Evolutionary conservation across 2,113 vertebrate species (phyloP).

Genomic region (Apus apus): DNA sequence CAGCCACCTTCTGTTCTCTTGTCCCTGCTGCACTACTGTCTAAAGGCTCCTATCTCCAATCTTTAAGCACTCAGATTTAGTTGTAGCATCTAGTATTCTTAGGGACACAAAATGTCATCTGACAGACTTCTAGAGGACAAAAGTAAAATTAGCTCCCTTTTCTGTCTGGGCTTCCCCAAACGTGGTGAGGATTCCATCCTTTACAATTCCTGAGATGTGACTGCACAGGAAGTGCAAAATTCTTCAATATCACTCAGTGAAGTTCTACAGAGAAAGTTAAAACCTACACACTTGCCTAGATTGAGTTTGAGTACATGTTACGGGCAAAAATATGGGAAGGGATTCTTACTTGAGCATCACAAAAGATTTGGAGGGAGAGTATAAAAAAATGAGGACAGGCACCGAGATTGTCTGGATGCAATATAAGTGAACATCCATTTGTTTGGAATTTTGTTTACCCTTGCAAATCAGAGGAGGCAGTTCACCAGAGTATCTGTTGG

Average conservation of each 20-base stretch:
- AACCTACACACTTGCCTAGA: not conserved
- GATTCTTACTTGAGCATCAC: not conserved
- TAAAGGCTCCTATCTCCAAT: not conserved
- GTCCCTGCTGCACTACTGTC: not conserved
- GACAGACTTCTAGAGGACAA: not conserved
- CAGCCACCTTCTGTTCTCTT: constrained; percentile 24
- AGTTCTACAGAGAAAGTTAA: not conserved
- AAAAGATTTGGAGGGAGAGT: not conserved
- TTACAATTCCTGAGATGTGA: not conserved
- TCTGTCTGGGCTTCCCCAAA: not conserved
- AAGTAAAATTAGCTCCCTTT: not conserved
- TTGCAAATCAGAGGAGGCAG: not conserved
- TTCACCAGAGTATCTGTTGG: not conserved
- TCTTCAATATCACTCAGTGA: not conserved
- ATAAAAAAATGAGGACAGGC: not conserved
- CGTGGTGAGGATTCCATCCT: not conserved
- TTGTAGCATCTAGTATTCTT: not conserved
- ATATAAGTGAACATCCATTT: not conserved
- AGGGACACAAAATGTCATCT: not conserved
- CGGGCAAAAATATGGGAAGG: not conserved
- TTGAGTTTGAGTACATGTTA: not conserved
- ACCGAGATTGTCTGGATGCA: not conserved
- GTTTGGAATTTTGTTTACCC: not conserved
- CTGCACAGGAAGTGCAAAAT: not conserved
- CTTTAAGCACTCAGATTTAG: not conserved